Conservation (phyloP, 2,888 invertebrate genomes). For the Agelastica alni region DNA sequence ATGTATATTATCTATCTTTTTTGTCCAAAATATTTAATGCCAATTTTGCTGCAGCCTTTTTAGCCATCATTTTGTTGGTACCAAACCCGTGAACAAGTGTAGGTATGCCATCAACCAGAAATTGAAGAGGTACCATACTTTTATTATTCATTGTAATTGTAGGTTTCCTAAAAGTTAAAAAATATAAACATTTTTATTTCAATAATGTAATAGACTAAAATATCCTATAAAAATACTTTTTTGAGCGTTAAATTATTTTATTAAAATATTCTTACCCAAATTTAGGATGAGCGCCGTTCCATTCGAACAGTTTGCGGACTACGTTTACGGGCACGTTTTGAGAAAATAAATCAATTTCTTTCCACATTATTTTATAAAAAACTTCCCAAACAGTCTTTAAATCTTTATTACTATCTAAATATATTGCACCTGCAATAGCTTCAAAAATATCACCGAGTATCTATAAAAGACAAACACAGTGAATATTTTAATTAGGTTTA, state of each 20-base stretch:
- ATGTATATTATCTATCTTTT: slow-evolving; percentile 10
- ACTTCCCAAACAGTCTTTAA: slow-evolving; percentile 79
- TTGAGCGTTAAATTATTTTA: too few relatives aligned
- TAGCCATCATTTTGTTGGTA: slow-evolving; percentile 70
- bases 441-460: slow-evolving; percentile 93
- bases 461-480: slow-evolving; percentile 36
- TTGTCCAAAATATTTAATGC: slow-evolving; percentile 63
- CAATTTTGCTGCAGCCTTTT: slow-evolving; percentile 78
- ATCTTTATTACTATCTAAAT: slow-evolving; percentile 77
- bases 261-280: slow-evolving; percentile 74
- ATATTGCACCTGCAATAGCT: slow-evolving; percentile 89
- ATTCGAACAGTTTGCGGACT: slow-evolving; percentile 84
- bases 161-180: slow-evolving; percentile 21
- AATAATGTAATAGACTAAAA: too few relatives aligned
- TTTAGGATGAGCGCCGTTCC: slow-evolving; percentile 72
- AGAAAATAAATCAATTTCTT: slow-evolving; percentile 84
- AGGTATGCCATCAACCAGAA: slow-evolving; percentile 63
- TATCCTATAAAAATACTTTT: too few relatives aligned
- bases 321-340: slow-evolving; percentile 86
- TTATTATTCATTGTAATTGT: slow-evolving; percentile 36
- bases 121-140: slow-evolving; percentile 66
- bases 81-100: slow-evolving; percentile 73
- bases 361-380: slow-evolving; percentile 80
- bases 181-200: not conserved
- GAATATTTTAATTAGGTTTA: too few relatives aligned